Evolutionary conservation across 2,797 vertebrate species (phyloP), one percentile per base, ranked within the genome.

Genomic region (Yasuhikotakia modesta): DNA sequence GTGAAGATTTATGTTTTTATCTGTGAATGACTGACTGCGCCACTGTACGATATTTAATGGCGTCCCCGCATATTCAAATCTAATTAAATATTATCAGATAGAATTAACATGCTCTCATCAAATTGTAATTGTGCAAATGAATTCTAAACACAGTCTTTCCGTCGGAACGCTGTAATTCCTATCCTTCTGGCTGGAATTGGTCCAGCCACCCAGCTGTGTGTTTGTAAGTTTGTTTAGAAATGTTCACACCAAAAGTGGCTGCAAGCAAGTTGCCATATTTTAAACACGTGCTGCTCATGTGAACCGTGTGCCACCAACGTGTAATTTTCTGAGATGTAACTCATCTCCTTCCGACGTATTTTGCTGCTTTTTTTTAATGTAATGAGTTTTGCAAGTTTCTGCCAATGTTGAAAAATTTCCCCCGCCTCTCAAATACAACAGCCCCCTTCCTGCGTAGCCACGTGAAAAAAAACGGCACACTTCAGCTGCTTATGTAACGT

Each of bases 391-490:
- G n/a, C 32, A 71, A 70, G 58, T 64, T 79, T 78, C 63, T 76
- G 45, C 46, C 76, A 60, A 74, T 65, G 58, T 61, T 80, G 52
- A 46, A 22, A 58, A 70, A 58, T 50, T n/a, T 75, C 67, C 17
- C 48, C 78, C 75, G 83, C 87, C 85, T 87, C 86, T 87, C 80
- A 83, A 83, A 73, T 43, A 65, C 88, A 82, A 83, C 70, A 82
- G 48, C 14, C 43, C 32, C 19, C 67, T 81, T 88, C 87, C 85
- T 83, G 86, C 85, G 87, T 87, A 85, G 90, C 90, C 91, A 86
- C 88, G 84, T 86, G 77, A 86, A 87, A 88, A 87, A 90, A 86
- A 88, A 22, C 74, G 13, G 35, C 48, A 22, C 65, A 69, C 74
- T 69, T 77, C 66, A 87, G 27, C 1, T 19, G 27, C 27, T 63